Evolutionary conservation across 1,140 invertebrate genomes (phyloP), one percentile per base, ranked within the genome.

Genomic region (Rhagoletis pomonella): DNA sequence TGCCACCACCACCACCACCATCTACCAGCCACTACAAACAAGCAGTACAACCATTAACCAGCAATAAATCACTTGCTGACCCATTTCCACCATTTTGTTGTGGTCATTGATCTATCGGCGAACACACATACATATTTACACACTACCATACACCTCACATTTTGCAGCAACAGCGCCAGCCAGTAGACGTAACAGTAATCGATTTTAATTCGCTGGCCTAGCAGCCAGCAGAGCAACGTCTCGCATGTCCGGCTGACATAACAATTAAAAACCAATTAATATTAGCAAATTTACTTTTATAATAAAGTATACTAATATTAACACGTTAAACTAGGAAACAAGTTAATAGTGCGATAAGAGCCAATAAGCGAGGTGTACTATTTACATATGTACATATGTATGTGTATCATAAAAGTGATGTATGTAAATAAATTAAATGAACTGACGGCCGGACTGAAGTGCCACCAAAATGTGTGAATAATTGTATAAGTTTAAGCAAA

Each of bases 261-360:
- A 81, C 44, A 81, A 81, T 81, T 81, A 55, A 81, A 81, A 81
- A 81, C 44, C 47, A 55, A 81, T 81, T 81, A 81, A 81, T 81
- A 19, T 55, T 81, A 81, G 47, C 19, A 4, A 81, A 55, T 81
- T 81, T 58, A 50, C 19, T 81, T n/a, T 5, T 17, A 10, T 42
- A 55, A 42, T 29, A 29, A 19, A 81, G 47, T n/a, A 0, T 0
- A 29, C 4, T 42, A 29, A 55, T 58, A 55, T 50, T 55, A 81
- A 58, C 19, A 50, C 73, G 73, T n/a, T 47, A 47, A 73, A 67
- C 64, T 39, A 67, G 3, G 29, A 1, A 50, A 73, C 9, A 73
- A 47, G 14, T 2, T 4, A 67, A 73, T 47, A 47, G 14, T 17
- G 73, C 47, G 47, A 29, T 55, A 58, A 55, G 9, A 81, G n/a